Conservation (phyloP, 2,888 invertebrate species). For the Gymnocheta viridis region DNA sequence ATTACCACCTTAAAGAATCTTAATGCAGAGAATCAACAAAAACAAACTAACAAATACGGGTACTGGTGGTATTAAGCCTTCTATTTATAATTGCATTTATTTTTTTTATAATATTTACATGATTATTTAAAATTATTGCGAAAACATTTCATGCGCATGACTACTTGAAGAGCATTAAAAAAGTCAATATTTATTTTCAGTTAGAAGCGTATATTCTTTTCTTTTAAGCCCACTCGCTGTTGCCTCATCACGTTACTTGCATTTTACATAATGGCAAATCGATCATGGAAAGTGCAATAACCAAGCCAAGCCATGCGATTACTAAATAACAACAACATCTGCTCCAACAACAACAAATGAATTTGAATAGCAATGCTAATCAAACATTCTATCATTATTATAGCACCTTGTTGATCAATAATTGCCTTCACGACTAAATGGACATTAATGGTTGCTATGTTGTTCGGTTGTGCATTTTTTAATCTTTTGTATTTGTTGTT, state of each 20-base stretch:
- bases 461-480: neutral
- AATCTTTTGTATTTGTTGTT: neutral
- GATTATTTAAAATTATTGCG: conserved; percentile 39
- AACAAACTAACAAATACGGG: neutral
- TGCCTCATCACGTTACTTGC: neutral
- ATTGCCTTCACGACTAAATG: conserved; percentile 80
- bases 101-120: conserved; percentile 29
- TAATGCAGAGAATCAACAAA: conserved; percentile 20
- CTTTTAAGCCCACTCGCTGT: neutral
- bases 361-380: conserved; percentile 61
- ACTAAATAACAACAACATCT: conserved; percentile 25
- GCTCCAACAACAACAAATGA: conserved; percentile 49
- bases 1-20: conserved; percentile 41
- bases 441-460: conserved; percentile 74
- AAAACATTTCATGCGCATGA: conserved; percentile 33
- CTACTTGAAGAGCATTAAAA: conserved; percentile 29
- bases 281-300: conserved; percentile 61
- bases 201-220: neutral
- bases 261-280: conserved; percentile 52
- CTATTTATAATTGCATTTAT: neutral
- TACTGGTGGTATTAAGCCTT: conserved; percentile 22
- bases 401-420: conserved; percentile 81
- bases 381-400: conserved; percentile 74
- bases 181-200: conserved; percentile 57
- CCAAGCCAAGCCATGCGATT: conserved; percentile 47